phyloP scores from a whole-genome alignment of 2,888 invertebrate species.

The Eueremaeus valkanovi region DNA sequence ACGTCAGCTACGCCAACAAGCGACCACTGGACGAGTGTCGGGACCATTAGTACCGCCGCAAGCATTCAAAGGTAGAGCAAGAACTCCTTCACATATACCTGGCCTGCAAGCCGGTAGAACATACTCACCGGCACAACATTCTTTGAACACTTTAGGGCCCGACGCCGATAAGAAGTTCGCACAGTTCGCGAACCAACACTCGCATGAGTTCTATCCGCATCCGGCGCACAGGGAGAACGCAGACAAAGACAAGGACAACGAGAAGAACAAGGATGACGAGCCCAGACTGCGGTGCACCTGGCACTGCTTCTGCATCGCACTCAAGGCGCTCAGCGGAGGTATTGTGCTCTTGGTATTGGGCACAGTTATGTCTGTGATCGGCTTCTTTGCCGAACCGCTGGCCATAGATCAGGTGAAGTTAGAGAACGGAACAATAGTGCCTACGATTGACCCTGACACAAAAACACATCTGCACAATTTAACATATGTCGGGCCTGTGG shows the following conservation, averaged over 20 bases:
- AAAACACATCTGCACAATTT: constrained; percentile 71
- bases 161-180: constrained; percentile 40
- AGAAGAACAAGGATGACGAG: constrained; percentile 36
- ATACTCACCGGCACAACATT: constrained; percentile 39
- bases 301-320: constrained; percentile 87
- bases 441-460: constrained; percentile 48
- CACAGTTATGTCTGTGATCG: constrained; percentile 87
- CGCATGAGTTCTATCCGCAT: constrained; percentile 42
- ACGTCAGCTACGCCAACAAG: constrained; percentile 48
- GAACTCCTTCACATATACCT: constrained; percentile 46
- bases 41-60: constrained; percentile 46
- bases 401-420: constrained; percentile 46
- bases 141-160: constrained; percentile 26
- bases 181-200: constrained; percentile 35
- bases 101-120: constrained; percentile 40
- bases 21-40: constrained; percentile 45
- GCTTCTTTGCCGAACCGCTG: constrained; percentile 54
- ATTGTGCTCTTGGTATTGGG: constrained; percentile 80
- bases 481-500: constrained; percentile 76
- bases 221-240: constrained; percentile 44
- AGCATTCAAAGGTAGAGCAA: constrained; percentile 44
- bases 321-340: constrained; percentile 82
- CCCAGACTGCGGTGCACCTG: constrained; percentile 58
- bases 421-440: constrained; percentile 48
- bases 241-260: constrained; percentile 44